Percentiles rank a stretch among this genome's conserved stretches.
phyloP scores from a whole-genome alignment of 1,140 invertebrate species.

The Aporrectodea caliginosa region DNA sequence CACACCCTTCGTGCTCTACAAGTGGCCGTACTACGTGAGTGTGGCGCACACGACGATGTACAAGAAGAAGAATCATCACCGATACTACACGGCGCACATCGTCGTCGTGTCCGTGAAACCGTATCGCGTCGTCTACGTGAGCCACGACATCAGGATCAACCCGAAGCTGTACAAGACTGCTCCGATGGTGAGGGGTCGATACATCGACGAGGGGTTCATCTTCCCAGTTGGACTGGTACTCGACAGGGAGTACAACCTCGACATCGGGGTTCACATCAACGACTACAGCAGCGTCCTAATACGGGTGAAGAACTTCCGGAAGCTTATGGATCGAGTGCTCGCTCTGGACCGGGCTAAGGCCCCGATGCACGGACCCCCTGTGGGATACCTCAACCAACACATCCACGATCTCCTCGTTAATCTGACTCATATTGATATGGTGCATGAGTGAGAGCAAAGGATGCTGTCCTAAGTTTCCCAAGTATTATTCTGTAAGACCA shows the following conservation, averaged over 20 bases:
- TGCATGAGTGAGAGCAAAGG: conserved; percentile 7
- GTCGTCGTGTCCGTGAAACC: conserved; percentile 31
- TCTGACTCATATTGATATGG: conserved; percentile 22
- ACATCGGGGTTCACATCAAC: conserved; percentile 36
- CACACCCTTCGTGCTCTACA: conserved; percentile 35
- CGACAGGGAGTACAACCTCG: conserved; percentile 29
- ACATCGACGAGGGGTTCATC: conserved; percentile 36
- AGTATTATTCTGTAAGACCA: too few relatives aligned
- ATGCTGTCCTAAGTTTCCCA: too few relatives aligned
- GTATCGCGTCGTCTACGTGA: conserved; percentile 34
- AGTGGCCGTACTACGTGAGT: conserved; percentile 34
- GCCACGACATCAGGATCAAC: conserved; percentile 32
- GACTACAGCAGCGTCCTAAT: conserved; percentile 36
- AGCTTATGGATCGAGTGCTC: conserved; percentile 25
- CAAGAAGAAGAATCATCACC: conserved; percentile 26
- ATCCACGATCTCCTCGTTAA: conserved; percentile 29
- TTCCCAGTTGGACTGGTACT: conserved; percentile 36
- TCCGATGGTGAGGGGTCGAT: conserved; percentile 33
- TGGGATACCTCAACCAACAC: conserved; percentile 28
- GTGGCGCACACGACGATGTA: conserved; percentile 35
- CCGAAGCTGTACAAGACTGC: conserved; percentile 26
- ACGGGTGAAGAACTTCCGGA: conserved; percentile 20
- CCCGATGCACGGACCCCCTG: conserved; percentile 20
- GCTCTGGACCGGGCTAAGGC: conserved; percentile 7
- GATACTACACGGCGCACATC: conserved; percentile 35